Evolutionary conservation across 2,113 vertebrate genomes (phyloP), one percentile per base, ranked within the genome.

Genomic region (Dascyllus trimaculatus): DNA sequence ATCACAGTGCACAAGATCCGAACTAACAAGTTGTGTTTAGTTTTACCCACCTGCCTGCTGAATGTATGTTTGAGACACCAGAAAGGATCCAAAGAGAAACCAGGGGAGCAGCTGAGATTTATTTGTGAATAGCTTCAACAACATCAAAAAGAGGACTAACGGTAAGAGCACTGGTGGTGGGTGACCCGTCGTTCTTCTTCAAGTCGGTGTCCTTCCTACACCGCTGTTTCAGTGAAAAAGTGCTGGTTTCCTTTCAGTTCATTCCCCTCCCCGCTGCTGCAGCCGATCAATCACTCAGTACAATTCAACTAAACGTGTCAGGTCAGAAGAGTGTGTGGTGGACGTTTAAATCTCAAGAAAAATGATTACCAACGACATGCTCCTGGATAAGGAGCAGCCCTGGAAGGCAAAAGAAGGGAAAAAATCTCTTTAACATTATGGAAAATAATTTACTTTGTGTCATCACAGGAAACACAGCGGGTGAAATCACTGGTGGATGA

Each of bases 101-200:
- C n/a, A 78, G 65, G 85, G 75, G 84, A 79, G 70, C 75, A 85
- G 71, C 59, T 67, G 71, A 67, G 51, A 76, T 93, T 94, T 93
- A 83, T 92, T 94, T 54, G 57, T 87, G 78, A 89, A 82, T 43
- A 72, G 35, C 48, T 80, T 87, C 29, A 48, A 87, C 29, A 54
- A 87, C 65, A 88, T 80, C 76, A 84, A 80, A 88, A 91, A 80
- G 46, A 84, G 62, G 61, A 82, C 56, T 52, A 40, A 75, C 40
- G 38, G 56, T 82, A 92, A 91, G 85, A 82, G 90, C 89, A 92
- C 90, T 92, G 76, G 78, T 88, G 89, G 90, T 88, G 85, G 89
- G 54, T 19, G 48, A 35, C 8, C 32, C 32, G 32, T 35, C 0
- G 1, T 45, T 66, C 60, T 43, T 58, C 11, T 10, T 58, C 14